A percentile compares a stretch with the other conserved stretches of the same genome.
Conservation (phyloP, 2,888 invertebrate species). For the Athrips mouffetella region DNA sequence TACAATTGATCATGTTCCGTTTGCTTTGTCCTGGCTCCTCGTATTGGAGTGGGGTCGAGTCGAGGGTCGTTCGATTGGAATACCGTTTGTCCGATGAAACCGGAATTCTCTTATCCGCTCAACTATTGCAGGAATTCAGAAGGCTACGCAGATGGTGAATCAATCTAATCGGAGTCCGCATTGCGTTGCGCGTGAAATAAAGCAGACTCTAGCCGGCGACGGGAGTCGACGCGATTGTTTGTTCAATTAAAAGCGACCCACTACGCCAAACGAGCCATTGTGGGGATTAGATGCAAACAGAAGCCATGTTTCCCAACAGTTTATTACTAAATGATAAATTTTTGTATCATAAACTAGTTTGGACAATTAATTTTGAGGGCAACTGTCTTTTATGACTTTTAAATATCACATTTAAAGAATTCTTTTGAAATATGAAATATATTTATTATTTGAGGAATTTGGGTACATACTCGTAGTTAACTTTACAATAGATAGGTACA, state of each 20-base stretch:
- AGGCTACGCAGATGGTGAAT: neutral
- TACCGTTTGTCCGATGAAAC: neutral
- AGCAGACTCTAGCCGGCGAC: conserved; percentile 15
- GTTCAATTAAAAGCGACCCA: neutral
- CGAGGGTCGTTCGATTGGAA: neutral
- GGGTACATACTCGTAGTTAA: no score
- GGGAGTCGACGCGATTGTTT: no score
- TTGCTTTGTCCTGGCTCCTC: neutral
- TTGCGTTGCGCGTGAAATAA: conserved; percentile 13
- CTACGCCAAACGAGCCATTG: neutral
- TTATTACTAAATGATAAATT: no score
- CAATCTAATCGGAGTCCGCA: neutral
- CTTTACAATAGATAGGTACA: no score
- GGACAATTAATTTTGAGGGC: no score
- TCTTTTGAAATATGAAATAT: no score
- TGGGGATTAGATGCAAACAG: neutral
- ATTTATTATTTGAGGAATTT: no score
- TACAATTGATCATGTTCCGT: neutral
- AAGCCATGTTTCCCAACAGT: neutral
- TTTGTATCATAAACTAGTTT: no score
- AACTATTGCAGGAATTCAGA: neutral
- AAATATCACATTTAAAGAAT: no score
- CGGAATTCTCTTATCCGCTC: neutral
- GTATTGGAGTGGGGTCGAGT: neutral
- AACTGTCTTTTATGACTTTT: no score